Evolutionary conservation across 2,888 invertebrate genomes (phyloP).

Genomic region (Trypoxylon attenuatum): DNA sequence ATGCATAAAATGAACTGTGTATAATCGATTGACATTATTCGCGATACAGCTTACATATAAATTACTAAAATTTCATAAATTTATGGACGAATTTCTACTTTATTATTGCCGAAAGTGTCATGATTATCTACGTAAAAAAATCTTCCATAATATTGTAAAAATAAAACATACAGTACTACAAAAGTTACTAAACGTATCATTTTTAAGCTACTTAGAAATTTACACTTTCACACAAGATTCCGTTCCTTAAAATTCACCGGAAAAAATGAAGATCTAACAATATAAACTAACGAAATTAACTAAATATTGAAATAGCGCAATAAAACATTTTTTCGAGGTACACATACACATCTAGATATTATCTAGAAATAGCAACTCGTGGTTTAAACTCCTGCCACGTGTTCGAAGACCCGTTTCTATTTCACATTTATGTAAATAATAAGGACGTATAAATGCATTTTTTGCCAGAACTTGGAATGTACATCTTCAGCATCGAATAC

Average conservation of each 20-base stretch:
- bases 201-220: conserved; percentile 8
- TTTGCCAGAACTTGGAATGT: conserved; percentile 64
- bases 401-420: conserved; percentile 13
- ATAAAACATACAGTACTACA: conserved; percentile 36
- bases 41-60: conserved; percentile 50
- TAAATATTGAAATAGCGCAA: conserved; percentile 9
- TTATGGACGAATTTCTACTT: conserved; percentile 29
- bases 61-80: conserved; percentile 47
- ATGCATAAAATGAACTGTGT: conserved; percentile 1
- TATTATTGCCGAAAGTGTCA: conserved; percentile 12
- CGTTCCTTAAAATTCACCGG: conserved; percentile 22
- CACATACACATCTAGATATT: conserved; percentile 10
- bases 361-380: conserved; percentile 13
- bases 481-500: conserved; percentile 48
- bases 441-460: conserved; percentile 56
- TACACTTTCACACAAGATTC: conserved; percentile 8
- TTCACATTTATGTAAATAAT: conserved; percentile 19
- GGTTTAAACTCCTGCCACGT: conserved; percentile 16
- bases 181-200: conserved; percentile 30
- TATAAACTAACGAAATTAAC: conserved; percentile 8
- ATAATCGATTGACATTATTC: conserved; percentile 39
- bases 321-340: conserved; percentile 16
- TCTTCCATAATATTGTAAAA: conserved; percentile 14
- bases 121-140: conserved; percentile 15
- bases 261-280: conserved; percentile 16